A percentile compares a stretch with the other conserved stretches of the same genome.
phyloP scores from a whole-genome alignment of 2,797 vertebrate species.

The Sebastes steindachneri region DNA sequence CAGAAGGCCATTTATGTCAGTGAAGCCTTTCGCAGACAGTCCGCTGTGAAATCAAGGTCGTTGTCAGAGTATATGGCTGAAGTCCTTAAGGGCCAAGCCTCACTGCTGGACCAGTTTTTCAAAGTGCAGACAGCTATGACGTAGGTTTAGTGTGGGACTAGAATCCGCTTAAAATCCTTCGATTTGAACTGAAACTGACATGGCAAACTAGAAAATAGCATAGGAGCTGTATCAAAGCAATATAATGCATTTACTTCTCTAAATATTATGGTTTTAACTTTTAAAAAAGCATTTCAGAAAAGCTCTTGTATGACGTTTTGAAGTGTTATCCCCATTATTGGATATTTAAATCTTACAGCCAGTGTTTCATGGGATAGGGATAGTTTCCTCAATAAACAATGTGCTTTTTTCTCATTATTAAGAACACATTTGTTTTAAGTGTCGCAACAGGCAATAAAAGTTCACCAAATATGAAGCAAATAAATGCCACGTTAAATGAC shows the following conservation, averaged over 20 bases:
- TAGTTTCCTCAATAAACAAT: constrained; percentile 64
- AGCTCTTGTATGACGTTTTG: not conserved
- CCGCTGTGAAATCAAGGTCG: constrained; percentile 41
- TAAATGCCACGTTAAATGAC: constrained; percentile 56
- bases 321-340: not conserved
- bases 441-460: constrained; percentile 55
- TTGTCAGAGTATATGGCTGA: not conserved
- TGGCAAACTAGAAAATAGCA: not conserved
- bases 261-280: not conserved
- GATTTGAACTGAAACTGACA: not conserved
- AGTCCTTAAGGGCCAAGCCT: constrained; percentile 21
- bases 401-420: constrained; percentile 57
- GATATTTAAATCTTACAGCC: constrained; percentile 28
- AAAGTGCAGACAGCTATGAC: constrained; percentile 38
- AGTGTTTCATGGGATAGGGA: constrained; percentile 48
- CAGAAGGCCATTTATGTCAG: constrained; percentile 55
- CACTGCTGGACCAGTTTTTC: not conserved
- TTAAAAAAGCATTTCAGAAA: not conserved
- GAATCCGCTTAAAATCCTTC: not conserved
- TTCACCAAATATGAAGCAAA: constrained; percentile 62
- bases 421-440: constrained; percentile 69
- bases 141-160: not conserved
- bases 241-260: not conserved
- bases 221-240: not conserved
- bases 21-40: constrained; percentile 13